phyloP scores from a whole-genome alignment of 2,113 vertebrate genomes.

The Hippocampus guttulatus region DNA sequence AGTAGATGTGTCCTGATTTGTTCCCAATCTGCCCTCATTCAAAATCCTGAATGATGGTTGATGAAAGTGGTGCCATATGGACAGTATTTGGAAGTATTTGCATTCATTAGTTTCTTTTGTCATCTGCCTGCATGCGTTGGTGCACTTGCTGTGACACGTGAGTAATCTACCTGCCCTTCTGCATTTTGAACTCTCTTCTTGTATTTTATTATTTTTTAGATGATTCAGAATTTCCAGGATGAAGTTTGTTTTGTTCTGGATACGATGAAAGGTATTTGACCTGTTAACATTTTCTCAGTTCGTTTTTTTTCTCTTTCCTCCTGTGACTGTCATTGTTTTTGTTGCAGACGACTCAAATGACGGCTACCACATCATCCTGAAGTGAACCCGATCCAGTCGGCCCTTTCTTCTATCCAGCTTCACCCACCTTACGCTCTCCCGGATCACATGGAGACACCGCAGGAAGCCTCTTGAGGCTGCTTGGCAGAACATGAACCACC shows the following conservation, averaged over 20 bases:
- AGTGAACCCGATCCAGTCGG: slow-evolving; percentile 68
- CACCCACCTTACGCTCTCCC: slow-evolving; percentile 26
- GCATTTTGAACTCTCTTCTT: background rate
- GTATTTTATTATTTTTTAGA: slow-evolving; percentile 62
- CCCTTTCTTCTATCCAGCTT: slow-evolving; percentile 19
- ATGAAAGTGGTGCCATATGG: background rate
- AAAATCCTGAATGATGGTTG: background rate
- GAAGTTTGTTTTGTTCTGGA: slow-evolving; percentile 95
- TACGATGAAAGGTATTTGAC: slow-evolving; percentile 90
- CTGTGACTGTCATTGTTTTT: slow-evolving; percentile 31
- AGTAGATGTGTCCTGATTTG: background rate
- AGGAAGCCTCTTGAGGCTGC: slow-evolving; percentile 31
- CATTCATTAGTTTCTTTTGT: background rate
- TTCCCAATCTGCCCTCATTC: background rate
- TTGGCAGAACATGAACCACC: slow-evolving; percentile 32
- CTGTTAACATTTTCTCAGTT: slow-evolving; percentile 10
- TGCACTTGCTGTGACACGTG: background rate
- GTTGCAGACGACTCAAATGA: slow-evolving; percentile 85
- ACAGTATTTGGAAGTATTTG: background rate
- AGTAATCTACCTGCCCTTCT: background rate
- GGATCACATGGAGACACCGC: slow-evolving; percentile 22
- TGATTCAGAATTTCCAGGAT: slow-evolving; percentile 97
- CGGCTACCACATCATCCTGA: slow-evolving; percentile 91
- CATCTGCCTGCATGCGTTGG: background rate
- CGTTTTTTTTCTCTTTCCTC: slow-evolving; percentile 9